A percentile compares a stretch with the other conserved stretches of the same genome.
Conservation (phyloP, 64 coral and sea anemone species). For the Porites lutea region DNA sequence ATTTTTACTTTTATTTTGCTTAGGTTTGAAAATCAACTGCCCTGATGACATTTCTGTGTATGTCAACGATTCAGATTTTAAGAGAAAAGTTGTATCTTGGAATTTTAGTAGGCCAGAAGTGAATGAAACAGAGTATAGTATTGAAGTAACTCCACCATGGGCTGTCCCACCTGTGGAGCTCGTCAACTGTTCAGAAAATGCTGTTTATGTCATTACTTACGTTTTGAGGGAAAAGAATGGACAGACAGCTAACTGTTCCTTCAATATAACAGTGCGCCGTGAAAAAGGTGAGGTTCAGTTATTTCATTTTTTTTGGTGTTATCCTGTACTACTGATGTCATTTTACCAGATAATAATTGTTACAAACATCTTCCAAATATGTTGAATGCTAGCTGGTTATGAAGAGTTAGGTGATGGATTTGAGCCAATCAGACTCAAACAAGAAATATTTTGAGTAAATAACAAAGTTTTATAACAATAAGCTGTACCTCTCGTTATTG, state of each 20-base stretch:
- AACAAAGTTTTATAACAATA: too few relatives aligned
- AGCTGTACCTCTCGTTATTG: too few relatives aligned
- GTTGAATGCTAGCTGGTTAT: too few relatives aligned
- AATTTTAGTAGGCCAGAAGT: not conserved
- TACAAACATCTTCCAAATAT: too few relatives aligned
- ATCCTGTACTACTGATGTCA: too few relatives aligned
- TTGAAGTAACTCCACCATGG: constrained; percentile 11
- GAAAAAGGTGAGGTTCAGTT: not conserved
- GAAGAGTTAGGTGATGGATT: too few relatives aligned
- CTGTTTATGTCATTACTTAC: constrained; percentile 1
- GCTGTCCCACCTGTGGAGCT: not conserved
- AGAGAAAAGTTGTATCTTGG: not conserved
- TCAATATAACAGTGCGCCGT: constrained; percentile 19
- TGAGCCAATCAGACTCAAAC: too few relatives aligned
- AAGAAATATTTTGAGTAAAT: too few relatives aligned
- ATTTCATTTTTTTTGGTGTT: not conserved
- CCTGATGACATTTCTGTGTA: not conserved
- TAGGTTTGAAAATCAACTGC: constrained; percentile 9
- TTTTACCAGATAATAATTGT: too few relatives aligned
- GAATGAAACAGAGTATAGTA: not conserved
- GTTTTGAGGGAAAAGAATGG: not conserved
- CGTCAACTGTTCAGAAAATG: not conserved
- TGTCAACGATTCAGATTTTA: constrained; percentile 2
- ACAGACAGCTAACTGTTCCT: not conserved
- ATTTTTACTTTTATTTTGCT: not conserved